Evolutionary conservation across 2,797 vertebrate species (phyloP).

Genomic region (Peromyscus attwateri): DNA sequence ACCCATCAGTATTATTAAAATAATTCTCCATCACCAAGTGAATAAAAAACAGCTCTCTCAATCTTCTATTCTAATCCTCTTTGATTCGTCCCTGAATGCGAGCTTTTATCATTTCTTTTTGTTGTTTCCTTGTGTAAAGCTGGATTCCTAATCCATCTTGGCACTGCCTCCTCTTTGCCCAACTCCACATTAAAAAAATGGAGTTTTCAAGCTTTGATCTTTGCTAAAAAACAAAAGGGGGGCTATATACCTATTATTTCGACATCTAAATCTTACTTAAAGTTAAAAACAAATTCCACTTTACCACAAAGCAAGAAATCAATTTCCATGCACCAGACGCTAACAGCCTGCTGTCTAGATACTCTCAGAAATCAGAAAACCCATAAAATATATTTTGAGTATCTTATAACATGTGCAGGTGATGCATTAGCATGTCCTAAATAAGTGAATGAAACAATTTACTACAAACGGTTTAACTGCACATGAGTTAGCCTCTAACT

Average conservation of each 20-base stretch:
- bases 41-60: background rate
- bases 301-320: background rate
- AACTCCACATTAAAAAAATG: background rate
- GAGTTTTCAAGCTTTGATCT: background rate
- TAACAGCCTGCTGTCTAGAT: background rate
- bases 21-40: background rate
- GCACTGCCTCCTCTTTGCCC: background rate
- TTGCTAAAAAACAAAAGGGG: background rate
- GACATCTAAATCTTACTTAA: constrained; percentile 35
- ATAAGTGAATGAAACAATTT: background rate
- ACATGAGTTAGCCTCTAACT: background rate
- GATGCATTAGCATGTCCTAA: background rate
- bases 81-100: background rate
- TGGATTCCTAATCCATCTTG: background rate
- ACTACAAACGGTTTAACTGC: constrained; percentile 10
- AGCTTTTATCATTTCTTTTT: background rate
- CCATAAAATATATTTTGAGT: background rate
- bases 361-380: background rate
- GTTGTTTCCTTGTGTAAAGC: background rate
- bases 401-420: background rate
- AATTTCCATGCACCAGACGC: background rate
- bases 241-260: background rate
- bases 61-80: background rate
- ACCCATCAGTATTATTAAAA: constrained; percentile 1
- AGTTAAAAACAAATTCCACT: background rate